Conservation (phyloP, 2,113 vertebrate species). For the Ciconia stormi region DNA sequence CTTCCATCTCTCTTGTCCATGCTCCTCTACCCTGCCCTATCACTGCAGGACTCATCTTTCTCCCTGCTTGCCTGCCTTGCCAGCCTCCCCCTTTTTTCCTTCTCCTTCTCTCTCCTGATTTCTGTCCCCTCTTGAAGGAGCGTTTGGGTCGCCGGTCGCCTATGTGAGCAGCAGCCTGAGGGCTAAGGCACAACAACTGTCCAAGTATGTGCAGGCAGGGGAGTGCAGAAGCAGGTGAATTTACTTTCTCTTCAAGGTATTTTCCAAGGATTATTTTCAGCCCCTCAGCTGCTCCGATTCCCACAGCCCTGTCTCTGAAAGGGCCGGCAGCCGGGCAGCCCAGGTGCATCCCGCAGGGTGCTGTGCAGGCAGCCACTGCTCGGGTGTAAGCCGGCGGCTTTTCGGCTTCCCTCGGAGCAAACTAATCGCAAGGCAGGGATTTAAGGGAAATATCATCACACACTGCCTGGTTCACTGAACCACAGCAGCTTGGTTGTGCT, state of each 20-base stretch:
- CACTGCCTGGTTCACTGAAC: neutral
- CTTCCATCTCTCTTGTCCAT: neutral
- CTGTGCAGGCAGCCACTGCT: neutral
- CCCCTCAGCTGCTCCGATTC: neutral
- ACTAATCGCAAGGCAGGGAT: neutral
- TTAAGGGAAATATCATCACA: neutral
- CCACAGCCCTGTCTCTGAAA: accelerated
- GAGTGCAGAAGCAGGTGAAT: neutral
- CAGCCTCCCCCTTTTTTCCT: neutral
- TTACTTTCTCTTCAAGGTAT: neutral
- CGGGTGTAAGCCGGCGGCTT: accelerated
- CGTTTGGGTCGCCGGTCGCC: accelerated
- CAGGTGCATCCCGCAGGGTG: neutral
- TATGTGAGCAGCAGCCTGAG: neutral
- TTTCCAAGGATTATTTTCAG: neutral
- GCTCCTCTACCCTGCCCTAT: neutral
- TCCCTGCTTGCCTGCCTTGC: neutral
- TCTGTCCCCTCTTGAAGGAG: neutral
- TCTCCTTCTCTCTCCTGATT: neutral
- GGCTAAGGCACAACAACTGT: neutral
- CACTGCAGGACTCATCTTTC: neutral
- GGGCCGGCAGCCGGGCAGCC: neutral
- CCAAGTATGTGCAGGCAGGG: no score
- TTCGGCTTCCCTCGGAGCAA: neutral
- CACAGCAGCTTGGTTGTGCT: neutral